Conservation (phyloP, 2,113 vertebrate genomes). For the Nothocercus nigrocapillus region DNA sequence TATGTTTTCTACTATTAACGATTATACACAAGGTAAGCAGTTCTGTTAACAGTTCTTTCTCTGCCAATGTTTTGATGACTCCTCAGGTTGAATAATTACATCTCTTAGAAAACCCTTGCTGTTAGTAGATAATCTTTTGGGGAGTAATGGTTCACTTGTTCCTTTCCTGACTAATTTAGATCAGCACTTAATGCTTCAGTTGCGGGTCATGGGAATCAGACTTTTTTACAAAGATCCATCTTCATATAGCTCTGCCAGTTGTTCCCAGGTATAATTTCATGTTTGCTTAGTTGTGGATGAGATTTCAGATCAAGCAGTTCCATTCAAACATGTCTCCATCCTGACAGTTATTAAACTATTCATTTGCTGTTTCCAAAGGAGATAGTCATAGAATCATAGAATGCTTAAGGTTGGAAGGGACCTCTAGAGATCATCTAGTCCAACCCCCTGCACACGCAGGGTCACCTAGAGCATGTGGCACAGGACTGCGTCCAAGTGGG, state of each 20-base stretch:
- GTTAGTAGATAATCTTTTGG: not conserved
- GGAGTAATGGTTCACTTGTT: not conserved
- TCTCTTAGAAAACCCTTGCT: not conserved
- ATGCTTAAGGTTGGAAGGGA: no score
- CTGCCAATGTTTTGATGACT: not conserved
- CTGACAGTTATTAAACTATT: not conserved
- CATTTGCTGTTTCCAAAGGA: not conserved
- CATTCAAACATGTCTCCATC: not conserved
- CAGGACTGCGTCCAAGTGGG: no score
- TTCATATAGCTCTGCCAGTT: not conserved
- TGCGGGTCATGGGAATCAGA: not conserved
- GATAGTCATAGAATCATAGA: not conserved
- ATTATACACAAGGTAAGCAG: not conserved
- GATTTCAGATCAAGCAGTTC: not conserved
- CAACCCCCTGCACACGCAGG: no score
- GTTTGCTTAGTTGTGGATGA: not conserved
- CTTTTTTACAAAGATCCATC: not conserved
- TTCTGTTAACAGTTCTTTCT: not conserved
- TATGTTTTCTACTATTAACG: not conserved
- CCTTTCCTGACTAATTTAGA: not conserved
- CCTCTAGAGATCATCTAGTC: no score
- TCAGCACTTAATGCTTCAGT: not conserved
- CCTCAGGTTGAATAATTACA: not conserved
- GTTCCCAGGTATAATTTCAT: not conserved
- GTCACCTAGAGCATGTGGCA: no score